Base-by-base conservation (phyloP, 2,113 vertebrate species). In the Lepisosteus oculatus region DNA sequence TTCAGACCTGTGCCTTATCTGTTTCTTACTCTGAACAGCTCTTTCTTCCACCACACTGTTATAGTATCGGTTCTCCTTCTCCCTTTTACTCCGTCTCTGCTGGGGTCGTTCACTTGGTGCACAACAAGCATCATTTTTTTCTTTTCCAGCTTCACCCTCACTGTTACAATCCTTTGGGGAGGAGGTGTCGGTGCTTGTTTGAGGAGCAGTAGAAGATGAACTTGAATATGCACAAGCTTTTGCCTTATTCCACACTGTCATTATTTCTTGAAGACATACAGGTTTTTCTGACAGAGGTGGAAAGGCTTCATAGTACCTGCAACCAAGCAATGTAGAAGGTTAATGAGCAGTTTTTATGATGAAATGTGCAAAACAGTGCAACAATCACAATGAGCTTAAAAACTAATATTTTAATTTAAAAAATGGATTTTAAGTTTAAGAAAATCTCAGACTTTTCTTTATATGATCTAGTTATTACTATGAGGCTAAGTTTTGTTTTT, bases 271-370 rank as follows among this genome's bases (percentile, higher is more conserved):
- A 85, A 98, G 95, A 95, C 97, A 99, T 87, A 99, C 95, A 65
- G 97, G 89, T 81, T 98, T 99, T 84, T 98, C 95, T 66, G 96
- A 99, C 78, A 99, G 92, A 77, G 96, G 95, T 83, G 97, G 97
- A 86, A 99, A 99, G 17, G 97, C 97, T 94, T 99, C 97, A 78
- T 99, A 99, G 87, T 99, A 99, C 97, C 97, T 99, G 82, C 55
- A 84, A 74, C 42, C 57, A 61, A 65, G 75, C 75, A 78, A 44
- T 51, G 47, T 51, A 51, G 47, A 51, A 61, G 13, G 14, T 61
- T 47, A 62, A 85, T 29, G 29, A 29, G 29, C 29, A 29, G 29
- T 29, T 29, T 29, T 29, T 29, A 29, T 29, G 29, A 29, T 29
- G 29, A 29, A 29, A 2, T 29, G 29, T 2, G 2, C 1, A 29